Evolutionary conservation across 2,888 invertebrate species (phyloP).

Genomic region (Nephrotoma guestfalica): DNA sequence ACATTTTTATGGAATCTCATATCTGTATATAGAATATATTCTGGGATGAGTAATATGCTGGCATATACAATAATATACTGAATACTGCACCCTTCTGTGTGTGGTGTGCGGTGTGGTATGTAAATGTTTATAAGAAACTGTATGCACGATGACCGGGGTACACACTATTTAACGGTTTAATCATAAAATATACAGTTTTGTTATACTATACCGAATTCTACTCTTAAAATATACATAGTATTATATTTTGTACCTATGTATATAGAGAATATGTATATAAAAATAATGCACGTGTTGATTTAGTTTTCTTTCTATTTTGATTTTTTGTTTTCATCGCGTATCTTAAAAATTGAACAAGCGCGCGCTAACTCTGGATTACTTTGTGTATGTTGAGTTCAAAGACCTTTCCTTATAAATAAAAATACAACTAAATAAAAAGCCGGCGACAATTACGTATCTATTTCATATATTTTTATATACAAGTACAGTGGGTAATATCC

Average conservation of each 20-base stretch:
- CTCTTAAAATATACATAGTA: neutral
- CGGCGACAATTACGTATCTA: neutral
- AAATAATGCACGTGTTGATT: neutral
- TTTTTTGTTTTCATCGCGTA: neutral
- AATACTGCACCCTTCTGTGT: neutral
- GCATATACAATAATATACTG: neutral
- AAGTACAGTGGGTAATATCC: neutral
- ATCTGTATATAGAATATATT: neutral
- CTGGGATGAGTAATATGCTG: neutral
- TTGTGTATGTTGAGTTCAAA: neutral
- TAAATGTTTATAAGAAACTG: neutral
- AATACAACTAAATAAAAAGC: neutral
- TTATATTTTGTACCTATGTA: neutral
- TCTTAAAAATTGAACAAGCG: neutral
- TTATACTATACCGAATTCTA: neutral
- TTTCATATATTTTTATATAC: neutral
- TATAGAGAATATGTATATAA: neutral
- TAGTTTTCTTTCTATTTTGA: neutral
- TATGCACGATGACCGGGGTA: neutral
- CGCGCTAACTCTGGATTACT: neutral
- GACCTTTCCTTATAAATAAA: neutral
- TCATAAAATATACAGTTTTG: neutral
- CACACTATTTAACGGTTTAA: neutral
- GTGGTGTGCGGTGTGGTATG: neutral
- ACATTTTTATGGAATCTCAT: neutral